Evolutionary conservation across 2,797 vertebrate species (phyloP).

Genomic region (Notolabrus celidotus): DNA sequence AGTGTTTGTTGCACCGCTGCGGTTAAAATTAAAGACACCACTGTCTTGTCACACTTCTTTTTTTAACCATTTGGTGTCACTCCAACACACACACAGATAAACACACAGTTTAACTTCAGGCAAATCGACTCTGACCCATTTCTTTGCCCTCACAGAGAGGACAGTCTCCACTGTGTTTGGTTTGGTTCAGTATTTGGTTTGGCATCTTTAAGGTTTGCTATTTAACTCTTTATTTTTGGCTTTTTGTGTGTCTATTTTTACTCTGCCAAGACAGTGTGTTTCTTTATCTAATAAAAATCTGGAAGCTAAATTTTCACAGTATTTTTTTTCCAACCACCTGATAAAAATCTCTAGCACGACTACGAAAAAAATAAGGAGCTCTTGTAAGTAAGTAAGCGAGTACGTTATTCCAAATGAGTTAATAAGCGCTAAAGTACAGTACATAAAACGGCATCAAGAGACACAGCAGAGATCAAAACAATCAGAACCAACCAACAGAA

Average conservation of each 20-base stretch:
- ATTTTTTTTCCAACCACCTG: slow-evolving; percentile 88
- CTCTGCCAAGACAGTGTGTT: slow-evolving; percentile 78
- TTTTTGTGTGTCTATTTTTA: slow-evolving; percentile 71
- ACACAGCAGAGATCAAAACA: slow-evolving; percentile 83
- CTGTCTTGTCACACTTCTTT: slow-evolving; percentile 1
- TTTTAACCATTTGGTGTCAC: slow-evolving; percentile 19
- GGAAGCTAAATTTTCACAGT: slow-evolving; percentile 91
- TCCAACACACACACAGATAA: slow-evolving; percentile 42
- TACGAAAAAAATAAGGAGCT: slow-evolving; percentile 86
- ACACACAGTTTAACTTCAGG: slow-evolving; percentile 59
- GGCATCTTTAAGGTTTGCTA: slow-evolving; percentile 70
- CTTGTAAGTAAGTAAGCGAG: slow-evolving; percentile 82
- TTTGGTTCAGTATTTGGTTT: slow-evolving; percentile 81
- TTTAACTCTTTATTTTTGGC: slow-evolving; percentile 77
- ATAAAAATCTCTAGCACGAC: slow-evolving; percentile 90
- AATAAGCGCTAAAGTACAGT: slow-evolving; percentile 85
- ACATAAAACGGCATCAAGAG: slow-evolving; percentile 85
- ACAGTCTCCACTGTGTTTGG: slow-evolving; percentile 68
- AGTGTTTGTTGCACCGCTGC: slow-evolving; percentile 14
- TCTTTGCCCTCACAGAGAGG: slow-evolving; percentile 51
- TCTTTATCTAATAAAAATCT: slow-evolving; percentile 87
- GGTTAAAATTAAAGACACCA: slow-evolving; percentile 43
- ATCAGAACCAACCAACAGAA: slow-evolving; percentile 79
- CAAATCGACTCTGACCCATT: slow-evolving; percentile 48
- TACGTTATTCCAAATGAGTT: slow-evolving; percentile 84